Percentiles rank a stretch among this genome's conserved stretches.
Conservation (phyloP, 2,888 invertebrate species). For the Tenthredo livida region DNA sequence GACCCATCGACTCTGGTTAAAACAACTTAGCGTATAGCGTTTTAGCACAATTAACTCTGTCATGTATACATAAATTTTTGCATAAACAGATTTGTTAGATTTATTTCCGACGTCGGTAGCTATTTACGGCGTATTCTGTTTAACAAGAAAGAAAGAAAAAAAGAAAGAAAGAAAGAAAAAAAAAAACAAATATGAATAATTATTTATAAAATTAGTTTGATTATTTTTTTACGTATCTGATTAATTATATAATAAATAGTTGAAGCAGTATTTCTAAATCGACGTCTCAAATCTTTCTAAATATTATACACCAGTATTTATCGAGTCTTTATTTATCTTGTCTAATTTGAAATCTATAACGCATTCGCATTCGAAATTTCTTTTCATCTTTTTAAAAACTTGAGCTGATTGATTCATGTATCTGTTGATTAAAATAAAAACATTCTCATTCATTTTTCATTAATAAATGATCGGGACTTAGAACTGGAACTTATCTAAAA, state of each 20-base stretch:
- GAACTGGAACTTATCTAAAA: neutral
- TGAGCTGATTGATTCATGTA: constrained; percentile 27
- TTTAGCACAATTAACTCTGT: constrained; percentile 37
- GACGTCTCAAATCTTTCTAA: neutral
- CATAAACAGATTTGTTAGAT: constrained; percentile 17
- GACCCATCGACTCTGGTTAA: constrained; percentile 67
- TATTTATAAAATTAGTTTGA: constrained; percentile 23
- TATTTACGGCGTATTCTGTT: neutral
- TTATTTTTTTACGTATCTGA: constrained; percentile 42
- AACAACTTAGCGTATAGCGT: neutral
- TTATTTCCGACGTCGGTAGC: constrained; percentile 36
- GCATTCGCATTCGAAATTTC: neutral
- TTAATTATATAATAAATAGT: constrained; percentile 26
- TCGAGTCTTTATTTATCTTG: neutral
- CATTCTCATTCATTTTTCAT: neutral
- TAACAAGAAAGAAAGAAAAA: neutral
- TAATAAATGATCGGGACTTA: neutral
- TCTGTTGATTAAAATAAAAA: constrained; percentile 35
- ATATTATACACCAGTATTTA: constrained; percentile 16
- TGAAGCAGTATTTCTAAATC: constrained; percentile 25
- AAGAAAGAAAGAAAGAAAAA: too few relatives aligned
- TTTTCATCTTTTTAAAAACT: neutral
- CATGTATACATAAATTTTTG: constrained; percentile 25
- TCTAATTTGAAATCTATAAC: neutral
- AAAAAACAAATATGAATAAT: neutral